Conservation (phyloP, 2,797 vertebrate species). For the Picus viridis region DNA sequence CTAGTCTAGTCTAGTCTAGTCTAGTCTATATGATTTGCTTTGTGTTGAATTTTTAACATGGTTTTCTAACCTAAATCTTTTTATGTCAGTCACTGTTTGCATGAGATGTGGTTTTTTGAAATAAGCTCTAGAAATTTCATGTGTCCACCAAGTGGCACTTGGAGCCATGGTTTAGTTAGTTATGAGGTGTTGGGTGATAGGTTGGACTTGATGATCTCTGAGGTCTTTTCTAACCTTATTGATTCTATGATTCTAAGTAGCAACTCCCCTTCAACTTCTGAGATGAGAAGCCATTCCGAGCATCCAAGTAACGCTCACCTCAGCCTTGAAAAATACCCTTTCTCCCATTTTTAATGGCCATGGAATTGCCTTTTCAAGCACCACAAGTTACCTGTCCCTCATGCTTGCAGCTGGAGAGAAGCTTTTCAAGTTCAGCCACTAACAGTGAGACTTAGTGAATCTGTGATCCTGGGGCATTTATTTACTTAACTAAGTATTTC, state of each 20-base stretch:
- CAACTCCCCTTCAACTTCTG: not conserved
- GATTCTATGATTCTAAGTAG: no score
- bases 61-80: not conserved
- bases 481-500: not conserved
- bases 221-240: no score
- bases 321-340: not conserved
- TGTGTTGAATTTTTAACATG: no score
- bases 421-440: not conserved
- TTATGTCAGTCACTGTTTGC: not conserved
- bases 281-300: not conserved
- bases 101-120: not conserved
- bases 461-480: not conserved
- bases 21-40: no score
- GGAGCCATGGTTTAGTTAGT: no score
- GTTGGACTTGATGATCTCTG: no score
- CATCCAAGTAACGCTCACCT: not conserved
- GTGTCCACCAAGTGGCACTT: not conserved
- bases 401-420: not conserved
- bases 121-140: not conserved
- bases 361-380: not conserved
- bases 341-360: not conserved
- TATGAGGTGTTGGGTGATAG: no score
- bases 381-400: not conserved
- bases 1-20: no score
- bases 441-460: not conserved